A percentile compares a stretch with the other conserved stretches of the same genome.
Conservation (phyloP, 2,113 vertebrate genomes). For the Recurvirostra avosetta region DNA sequence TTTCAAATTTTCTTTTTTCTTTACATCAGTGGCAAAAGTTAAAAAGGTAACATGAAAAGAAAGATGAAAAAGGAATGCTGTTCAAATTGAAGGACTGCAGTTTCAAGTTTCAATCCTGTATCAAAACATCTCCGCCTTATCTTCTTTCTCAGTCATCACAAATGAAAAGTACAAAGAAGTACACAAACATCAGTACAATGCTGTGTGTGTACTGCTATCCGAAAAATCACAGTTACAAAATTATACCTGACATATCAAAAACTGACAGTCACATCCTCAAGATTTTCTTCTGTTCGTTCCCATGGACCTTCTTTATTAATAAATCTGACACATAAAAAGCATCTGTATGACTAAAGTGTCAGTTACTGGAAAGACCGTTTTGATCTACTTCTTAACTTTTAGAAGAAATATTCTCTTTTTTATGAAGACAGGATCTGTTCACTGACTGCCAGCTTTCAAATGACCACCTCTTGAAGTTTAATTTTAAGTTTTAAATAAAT, state of each 20-base stretch:
- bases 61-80: constrained; percentile 84
- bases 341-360: constrained; percentile 92
- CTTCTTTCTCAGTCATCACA: constrained; percentile 78
- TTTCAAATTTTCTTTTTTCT: constrained; percentile 77
- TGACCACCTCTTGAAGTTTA: constrained; percentile 93
- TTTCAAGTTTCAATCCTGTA: constrained; percentile 83
- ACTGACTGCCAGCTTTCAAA: constrained; percentile 89
- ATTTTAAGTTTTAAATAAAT: constrained; percentile 94
- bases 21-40: constrained; percentile 83
- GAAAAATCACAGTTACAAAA: constrained; percentile 93
- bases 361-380: constrained; percentile 94
- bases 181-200: constrained; percentile 82
- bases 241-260: constrained; percentile 98
- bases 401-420: constrained; percentile 97
- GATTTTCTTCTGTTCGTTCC: constrained; percentile 82
- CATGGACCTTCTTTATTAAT: constrained; percentile 97
- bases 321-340: constrained; percentile 98
- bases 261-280: constrained; percentile 81
- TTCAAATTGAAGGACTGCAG: constrained; percentile 83
- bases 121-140: constrained; percentile 81
- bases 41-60: constrained; percentile 86
- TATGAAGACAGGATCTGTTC: constrained; percentile 90
- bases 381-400: constrained; percentile 94
- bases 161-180: constrained; percentile 82
- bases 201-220: constrained; percentile 83